Evolutionary conservation across 2,888 invertebrate genomes (phyloP).

Genomic region (Agonum fuliginosum): DNA sequence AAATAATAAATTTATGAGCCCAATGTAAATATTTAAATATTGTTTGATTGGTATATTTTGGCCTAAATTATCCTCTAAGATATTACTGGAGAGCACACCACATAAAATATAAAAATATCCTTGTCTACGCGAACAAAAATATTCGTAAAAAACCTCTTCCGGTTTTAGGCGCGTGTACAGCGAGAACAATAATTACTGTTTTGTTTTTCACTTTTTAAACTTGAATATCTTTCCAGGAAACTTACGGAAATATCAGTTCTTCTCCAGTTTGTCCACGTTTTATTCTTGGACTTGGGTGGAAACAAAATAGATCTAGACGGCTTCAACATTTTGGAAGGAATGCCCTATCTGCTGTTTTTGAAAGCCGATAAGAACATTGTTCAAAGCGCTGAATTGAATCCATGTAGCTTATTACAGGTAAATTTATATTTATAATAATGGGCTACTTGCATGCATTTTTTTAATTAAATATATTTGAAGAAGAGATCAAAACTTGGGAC

Average conservation of each 20-base stretch:
- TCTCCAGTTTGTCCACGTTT: conserved; percentile 74
- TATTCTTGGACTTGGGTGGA: conserved; percentile 77
- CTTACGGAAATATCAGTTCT: conserved; percentile 76
- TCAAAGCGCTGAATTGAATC: conserved; percentile 73
- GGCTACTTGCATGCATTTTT: no score
- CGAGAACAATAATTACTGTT: conserved; percentile 28
- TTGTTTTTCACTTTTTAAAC: conserved; percentile 21
- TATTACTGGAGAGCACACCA: no score
- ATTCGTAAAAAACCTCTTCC: no score
- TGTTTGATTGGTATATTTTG: no score
- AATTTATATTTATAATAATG: not conserved
- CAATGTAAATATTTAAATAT: no score
- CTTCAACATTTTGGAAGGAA: conserved; percentile 73
- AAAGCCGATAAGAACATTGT: conserved; percentile 77
- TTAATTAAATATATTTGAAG: no score
- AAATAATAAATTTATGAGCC: no score
- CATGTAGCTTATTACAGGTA: conserved; percentile 78
- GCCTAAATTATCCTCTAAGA: no score
- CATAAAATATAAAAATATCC: no score
- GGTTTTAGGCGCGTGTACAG: not conserved
- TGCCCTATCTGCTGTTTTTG: conserved; percentile 76
- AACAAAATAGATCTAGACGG: conserved; percentile 74
- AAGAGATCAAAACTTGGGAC: no score
- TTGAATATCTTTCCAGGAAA: conserved; percentile 65
- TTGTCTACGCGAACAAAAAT: no score